Evolutionary conservation across 2,113 vertebrate genomes (phyloP).

Genomic region (Pterocles gutturalis): DNA sequence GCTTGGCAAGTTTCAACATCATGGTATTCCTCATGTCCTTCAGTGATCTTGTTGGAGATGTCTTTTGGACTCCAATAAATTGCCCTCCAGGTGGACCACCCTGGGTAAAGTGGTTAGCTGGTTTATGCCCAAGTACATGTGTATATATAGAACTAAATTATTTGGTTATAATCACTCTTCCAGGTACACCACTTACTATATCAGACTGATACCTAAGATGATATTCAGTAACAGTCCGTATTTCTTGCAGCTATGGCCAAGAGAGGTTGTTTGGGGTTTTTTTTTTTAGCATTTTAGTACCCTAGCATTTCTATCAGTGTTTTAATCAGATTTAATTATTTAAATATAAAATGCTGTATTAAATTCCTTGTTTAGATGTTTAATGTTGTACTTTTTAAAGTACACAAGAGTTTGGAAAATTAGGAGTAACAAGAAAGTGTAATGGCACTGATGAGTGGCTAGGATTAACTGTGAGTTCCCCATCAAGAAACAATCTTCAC

Average conservation of each 20-base stretch:
- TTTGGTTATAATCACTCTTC: not conserved
- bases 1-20: not conserved
- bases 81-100: not conserved
- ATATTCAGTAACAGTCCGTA: not conserved
- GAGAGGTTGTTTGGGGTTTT: not conserved
- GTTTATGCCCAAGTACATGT: accelerated
- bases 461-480: not conserved
- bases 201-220: not conserved
- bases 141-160: not conserved
- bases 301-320: not conserved
- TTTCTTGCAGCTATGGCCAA: not conserved
- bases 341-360: not conserved
- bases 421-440: not conserved
- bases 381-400: not conserved
- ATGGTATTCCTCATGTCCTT: not conserved
- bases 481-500: not conserved
- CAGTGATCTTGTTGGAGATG: not conserved
- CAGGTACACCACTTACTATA: not conserved
- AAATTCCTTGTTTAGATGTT: not conserved
- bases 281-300: not conserved
- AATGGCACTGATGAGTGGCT: not conserved
- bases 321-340: not conserved
- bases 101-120: not conserved
- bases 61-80: not conserved
- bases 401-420: not conserved